These are phyloP conservation scores for Vanessa cardui DNA, from an alignment of 2,888 invertebrate genomes.

Conservation along the genomic window DNA sequence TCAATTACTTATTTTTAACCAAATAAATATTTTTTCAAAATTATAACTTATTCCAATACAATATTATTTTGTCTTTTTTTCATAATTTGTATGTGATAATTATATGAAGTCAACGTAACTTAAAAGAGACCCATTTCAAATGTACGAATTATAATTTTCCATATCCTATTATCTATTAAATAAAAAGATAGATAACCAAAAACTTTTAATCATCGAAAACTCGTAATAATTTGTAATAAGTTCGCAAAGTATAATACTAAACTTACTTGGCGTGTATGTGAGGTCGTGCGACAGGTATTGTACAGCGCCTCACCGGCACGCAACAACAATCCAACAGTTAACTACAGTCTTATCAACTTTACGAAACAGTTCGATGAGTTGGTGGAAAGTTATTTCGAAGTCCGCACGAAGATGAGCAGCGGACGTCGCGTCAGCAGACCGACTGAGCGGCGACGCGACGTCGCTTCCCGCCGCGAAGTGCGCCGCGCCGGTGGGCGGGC, in stretches of 20 bases:
- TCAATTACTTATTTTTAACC: too few species aligned
- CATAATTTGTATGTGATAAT: too few species aligned
- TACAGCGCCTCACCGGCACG: slow-evolving; percentile 22
- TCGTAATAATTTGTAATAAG: background rate
- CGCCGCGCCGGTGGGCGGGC: slow-evolving; percentile 60
- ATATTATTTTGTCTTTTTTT: too few species aligned
- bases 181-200: background rate
- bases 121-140: too few species aligned
- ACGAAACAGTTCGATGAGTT: slow-evolving; percentile 37
- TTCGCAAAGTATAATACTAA: slow-evolving; percentile 6
- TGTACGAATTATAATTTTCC: background rate
- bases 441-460: slow-evolving; percentile 59
- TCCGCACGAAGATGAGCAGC: slow-evolving; percentile 63
- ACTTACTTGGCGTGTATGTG: slow-evolving; percentile 74
- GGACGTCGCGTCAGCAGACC: slow-evolving; percentile 71
- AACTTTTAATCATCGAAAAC: background rate
- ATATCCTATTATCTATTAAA: background rate
- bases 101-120: too few species aligned
- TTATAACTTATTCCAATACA: too few species aligned
- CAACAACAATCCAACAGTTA: slow-evolving; percentile 20
- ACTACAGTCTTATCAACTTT: slow-evolving; percentile 30
- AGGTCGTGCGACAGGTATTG: slow-evolving; percentile 54
- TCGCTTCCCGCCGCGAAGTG: slow-evolving; percentile 45
- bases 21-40: too few species aligned
- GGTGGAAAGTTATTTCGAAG: slow-evolving; percentile 53